A percentile compares a stretch with the other conserved stretches of the same genome.
Conservation (phyloP, 23 tunicate species). For the Ascidia mentula region DNA sequence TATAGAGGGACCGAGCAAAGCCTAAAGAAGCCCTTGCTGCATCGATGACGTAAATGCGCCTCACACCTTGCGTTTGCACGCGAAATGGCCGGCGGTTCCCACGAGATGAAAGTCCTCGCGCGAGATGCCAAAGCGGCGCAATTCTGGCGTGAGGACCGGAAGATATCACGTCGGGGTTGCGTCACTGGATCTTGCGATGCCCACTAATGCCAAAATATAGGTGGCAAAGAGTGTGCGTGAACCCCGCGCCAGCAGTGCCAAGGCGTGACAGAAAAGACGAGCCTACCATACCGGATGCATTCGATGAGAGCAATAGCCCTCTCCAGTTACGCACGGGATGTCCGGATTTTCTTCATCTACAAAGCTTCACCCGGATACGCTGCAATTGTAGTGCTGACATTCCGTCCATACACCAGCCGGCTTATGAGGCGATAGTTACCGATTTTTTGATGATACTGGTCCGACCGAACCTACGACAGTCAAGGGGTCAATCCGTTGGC, state of each 20-base stretch:
- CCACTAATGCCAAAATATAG: background rate
- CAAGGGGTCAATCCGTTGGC: background rate
- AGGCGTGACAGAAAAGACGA: conserved; percentile 3
- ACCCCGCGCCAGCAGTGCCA: background rate
- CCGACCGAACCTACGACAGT: no score
- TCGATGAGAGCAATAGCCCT: background rate
- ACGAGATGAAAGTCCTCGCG: conserved; percentile 8
- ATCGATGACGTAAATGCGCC: conserved; percentile 9
- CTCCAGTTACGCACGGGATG: background rate
- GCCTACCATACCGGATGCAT: background rate
- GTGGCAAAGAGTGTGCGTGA: background rate
- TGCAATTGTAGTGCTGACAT: background rate
- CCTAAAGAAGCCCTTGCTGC: conserved; percentile 11
- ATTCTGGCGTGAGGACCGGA: conserved; percentile 3
- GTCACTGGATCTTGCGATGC: background rate
- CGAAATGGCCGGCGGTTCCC: conserved; percentile 16
- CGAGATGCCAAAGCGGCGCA: conserved; percentile 5
- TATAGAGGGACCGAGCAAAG: background rate
- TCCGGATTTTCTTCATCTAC: background rate
- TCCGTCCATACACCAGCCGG: background rate
- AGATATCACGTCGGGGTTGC: conserved; percentile 9
- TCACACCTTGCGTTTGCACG: conserved; percentile 23
- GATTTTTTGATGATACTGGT: no score
- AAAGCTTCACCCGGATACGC: background rate
- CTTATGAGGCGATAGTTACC: background rate